A percentile compares a stretch with the other conserved stretches of the same genome.
Evolutionary conservation across 2,888 invertebrate genomes (phyloP).

Genomic region (Dicyrtoma fusca): DNA sequence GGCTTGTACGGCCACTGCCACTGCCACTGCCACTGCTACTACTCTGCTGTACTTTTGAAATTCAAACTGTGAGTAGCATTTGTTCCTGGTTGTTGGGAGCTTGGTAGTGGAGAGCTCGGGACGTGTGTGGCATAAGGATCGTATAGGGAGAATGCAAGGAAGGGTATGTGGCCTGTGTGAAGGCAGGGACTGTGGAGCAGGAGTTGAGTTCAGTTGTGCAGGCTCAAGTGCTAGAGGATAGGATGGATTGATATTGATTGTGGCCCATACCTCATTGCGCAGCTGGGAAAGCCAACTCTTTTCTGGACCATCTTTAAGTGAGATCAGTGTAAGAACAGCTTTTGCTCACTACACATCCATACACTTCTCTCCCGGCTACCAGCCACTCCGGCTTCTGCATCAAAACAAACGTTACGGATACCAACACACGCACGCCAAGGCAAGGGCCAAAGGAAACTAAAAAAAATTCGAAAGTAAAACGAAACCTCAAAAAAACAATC

Average conservation of each 20-base stretch:
- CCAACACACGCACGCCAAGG: too few relatives aligned
- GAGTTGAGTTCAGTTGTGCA: not conserved
- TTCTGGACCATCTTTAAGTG: constrained; percentile 20
- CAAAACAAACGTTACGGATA: too few relatives aligned
- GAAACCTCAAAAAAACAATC: too few relatives aligned
- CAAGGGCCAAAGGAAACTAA: too few relatives aligned
- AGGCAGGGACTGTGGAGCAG: not conserved
- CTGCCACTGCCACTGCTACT: too few relatives aligned
- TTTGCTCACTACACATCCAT: constrained; percentile 16
- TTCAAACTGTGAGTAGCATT: too few relatives aligned
- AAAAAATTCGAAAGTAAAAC: too few relatives aligned
- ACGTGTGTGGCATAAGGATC: not conserved
- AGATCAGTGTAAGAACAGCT: constrained; percentile 21
- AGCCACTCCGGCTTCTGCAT: not conserved
- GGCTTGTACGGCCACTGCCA: too few relatives aligned
- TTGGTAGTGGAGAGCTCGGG: too few relatives aligned
- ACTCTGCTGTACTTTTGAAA: too few relatives aligned
- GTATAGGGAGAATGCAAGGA: not conserved
- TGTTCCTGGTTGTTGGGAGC: too few relatives aligned
- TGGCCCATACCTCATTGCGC: constrained; percentile 35
- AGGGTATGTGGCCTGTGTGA: too few relatives aligned
- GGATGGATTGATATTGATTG: constrained; percentile 35
- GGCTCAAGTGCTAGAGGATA: constrained; percentile 4
- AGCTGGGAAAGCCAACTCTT: constrained; percentile 17
- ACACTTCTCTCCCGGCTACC: not conserved